Base-by-base conservation (phyloP, 2,888 invertebrate species). In the Calameuta filiformis region DNA sequence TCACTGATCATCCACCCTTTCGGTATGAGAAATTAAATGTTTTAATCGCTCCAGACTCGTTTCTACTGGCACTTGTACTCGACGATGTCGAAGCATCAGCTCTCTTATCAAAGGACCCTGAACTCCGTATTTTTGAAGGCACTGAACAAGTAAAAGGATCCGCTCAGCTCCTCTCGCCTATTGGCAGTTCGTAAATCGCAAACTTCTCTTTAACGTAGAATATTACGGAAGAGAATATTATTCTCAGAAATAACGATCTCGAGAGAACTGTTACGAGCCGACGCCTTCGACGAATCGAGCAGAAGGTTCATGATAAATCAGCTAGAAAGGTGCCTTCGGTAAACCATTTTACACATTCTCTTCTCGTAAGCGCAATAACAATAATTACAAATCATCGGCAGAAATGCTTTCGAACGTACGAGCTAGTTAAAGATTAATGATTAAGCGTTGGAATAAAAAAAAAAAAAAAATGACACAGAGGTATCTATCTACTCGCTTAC, bases 31-130 rank as follows among this genome's bases (percentile, higher is more conserved):
- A 40, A 40, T 40, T 40, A 40, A 40, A 40, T 85, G 82, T 82
- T 83, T 83, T 15, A 40, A 40, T 40, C 40, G 15, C 40, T 79
- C 56, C 83, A 86, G 86, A 84, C 84, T 77, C 85, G 85, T 79
- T 87, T 87, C 83, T 85, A 86, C 83, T 85, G 86, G 87, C 83
- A 86, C 79, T 80, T 87, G 78, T 86, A 85, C 82, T 79, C 81
- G 35, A 77, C 83, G 68, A 83, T 80, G 73, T 81, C 80, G 75
- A 84, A 78, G 79, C 83, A 86, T 76, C 78, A 81, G 76, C 76
- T 73, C 30, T 75, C 78, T 76, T 85, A 86, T 78, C 86, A 85
- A 80, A 83, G 79, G 77, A 81, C 81, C 73, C 35, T 86, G 75
- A 86, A 85, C 80, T 80, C 73, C 34, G 81, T 82, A 56, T 82